Evolutionary conservation across 2,888 invertebrate species (phyloP).

Genomic region (Rhagonycha fulva): DNA sequence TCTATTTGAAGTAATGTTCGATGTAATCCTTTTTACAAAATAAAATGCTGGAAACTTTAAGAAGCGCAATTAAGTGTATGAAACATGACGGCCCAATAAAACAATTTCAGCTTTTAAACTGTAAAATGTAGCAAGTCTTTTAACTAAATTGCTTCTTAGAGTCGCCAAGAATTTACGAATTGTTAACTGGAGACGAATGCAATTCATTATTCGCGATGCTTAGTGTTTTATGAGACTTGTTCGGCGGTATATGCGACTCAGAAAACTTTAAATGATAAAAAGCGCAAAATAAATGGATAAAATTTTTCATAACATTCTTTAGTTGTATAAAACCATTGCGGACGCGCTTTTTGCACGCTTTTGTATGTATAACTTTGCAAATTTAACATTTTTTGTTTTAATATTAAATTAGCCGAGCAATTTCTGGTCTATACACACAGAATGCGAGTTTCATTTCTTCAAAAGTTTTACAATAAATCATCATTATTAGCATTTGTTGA

Average conservation of each 20-base stretch:
- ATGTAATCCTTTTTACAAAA: slow-evolving; percentile 1
- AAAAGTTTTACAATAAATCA: slow-evolving; percentile 16
- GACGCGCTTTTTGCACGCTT: slow-evolving; percentile 14
- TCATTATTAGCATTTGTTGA: slow-evolving; percentile 9
- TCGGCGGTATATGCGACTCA: slow-evolving; percentile 16
- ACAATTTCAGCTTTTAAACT: background rate
- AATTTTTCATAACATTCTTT: slow-evolving; percentile 30
- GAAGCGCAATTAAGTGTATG: slow-evolving; percentile 6
- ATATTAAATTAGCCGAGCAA: slow-evolving; percentile 24
- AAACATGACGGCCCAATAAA: slow-evolving; percentile 1
- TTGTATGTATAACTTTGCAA: slow-evolving; percentile 22
- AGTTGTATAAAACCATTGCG: slow-evolving; percentile 22
- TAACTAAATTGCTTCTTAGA: slow-evolving; percentile 23
- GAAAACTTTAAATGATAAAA: slow-evolving; percentile 29
- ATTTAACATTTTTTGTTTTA: slow-evolving; percentile 23
- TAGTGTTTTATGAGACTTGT: slow-evolving; percentile 26
- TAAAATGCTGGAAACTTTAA: slow-evolving; percentile 1
- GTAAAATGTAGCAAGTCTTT: slow-evolving; percentile 7
- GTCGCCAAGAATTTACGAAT: slow-evolving; percentile 29
- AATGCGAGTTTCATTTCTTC: slow-evolving; percentile 20
- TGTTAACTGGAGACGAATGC: slow-evolving; percentile 31
- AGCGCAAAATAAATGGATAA: slow-evolving; percentile 27
- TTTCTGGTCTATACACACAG: slow-evolving; percentile 11
- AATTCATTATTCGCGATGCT: slow-evolving; percentile 29
- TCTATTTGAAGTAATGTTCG: background rate